These are phyloP conservation scores for Drosophila nr. fundita DNA, from an alignment of 2,888 invertebrate species.

Conservation along the genomic window DNA sequence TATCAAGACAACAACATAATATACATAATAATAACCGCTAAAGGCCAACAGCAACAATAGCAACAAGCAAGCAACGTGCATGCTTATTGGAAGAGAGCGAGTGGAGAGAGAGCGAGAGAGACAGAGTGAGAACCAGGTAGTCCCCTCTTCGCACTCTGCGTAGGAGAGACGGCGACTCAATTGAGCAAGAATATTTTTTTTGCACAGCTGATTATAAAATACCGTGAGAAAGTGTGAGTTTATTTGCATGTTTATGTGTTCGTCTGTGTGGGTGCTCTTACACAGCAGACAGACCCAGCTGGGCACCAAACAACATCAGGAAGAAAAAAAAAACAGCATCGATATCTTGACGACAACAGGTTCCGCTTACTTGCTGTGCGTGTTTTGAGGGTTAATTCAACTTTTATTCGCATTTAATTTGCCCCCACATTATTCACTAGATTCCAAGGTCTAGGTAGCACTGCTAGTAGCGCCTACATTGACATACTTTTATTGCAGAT, in stretches of 20 bases:
- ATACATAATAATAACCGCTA: conserved; percentile 47
- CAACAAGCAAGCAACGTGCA: conserved; percentile 38
- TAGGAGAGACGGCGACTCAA: conserved; percentile 13
- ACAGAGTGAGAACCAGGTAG: conserved; percentile 1
- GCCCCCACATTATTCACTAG: conserved; percentile 25
- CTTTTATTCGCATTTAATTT: conserved; percentile 25
- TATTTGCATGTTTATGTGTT: not conserved
- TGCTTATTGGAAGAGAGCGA: conserved; percentile 16
- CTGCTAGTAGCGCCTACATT: conserved; percentile 33
- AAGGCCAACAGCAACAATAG: conserved; percentile 39
- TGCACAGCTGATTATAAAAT: conserved; percentile 52
- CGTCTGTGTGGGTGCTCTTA: conserved; percentile 12
- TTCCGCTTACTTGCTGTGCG: conserved; percentile 41
- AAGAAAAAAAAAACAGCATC: not conserved
- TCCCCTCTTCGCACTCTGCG: conserved; percentile 21
- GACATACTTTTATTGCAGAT: conserved; percentile 42
- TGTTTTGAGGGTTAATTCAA: conserved; percentile 39
- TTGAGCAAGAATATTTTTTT: conserved; percentile 32
- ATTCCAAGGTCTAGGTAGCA: conserved; percentile 47
- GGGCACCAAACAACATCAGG: conserved; percentile 5
- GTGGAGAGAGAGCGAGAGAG: not conserved
- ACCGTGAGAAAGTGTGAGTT: not conserved
- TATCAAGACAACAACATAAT: conserved; percentile 36
- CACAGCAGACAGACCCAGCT: conserved; percentile 16
- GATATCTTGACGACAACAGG: conserved; percentile 56